Base-by-base conservation (phyloP, 2,797 vertebrate species). In the Babyrousa celebensis region DNA sequence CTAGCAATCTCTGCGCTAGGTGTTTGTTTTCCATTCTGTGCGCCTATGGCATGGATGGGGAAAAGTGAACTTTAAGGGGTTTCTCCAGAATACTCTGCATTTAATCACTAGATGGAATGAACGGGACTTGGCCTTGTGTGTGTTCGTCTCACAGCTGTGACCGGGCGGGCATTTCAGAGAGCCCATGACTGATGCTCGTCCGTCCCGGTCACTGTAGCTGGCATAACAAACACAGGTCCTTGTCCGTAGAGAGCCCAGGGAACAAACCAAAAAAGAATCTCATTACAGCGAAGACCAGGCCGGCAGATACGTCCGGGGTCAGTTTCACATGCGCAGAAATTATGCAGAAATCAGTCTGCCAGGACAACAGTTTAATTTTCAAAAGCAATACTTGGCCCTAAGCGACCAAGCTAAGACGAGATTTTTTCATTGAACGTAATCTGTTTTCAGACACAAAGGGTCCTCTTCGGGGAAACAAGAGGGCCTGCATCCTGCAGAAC, bases 121-220 rank as follows among this genome's bases (percentile, higher is more conserved):
- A 36, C 68, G 21, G 85, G 56, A 58, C 65, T 79, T 65, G 79
- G 79, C 87, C 75, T 52, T n/a, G 23, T 58, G 91, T 65, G 20
- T 40, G 1, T 0, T 3, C 65, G 43, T 72, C 94, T 95, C 98
- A 74, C 96, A 98, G 98, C 98, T 98, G 98, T 70, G 96, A 94
- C 75, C 89, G 96, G 89, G 96, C 27, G 58, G 91, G 89, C 7
- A 78, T 97, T 95, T 97, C 89, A 89, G 91, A 25, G 82, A 88
- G 93, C 54, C 48, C 15, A 89, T 43, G 95, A 92, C 12, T 20
- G 7, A 85, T 56, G 79, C 17, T n/a, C 67, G 20, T 62, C 25
- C 0, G 0, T 83, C 84, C 65, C 10, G 7, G 83, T 77, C 94
- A 94, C 12, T 86, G 93, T 68, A 90, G 92, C 32, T 5, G 74